Evolutionary conservation across 2,888 invertebrate genomes (phyloP).

Genomic region (Eristalinus sepulchralis): DNA sequence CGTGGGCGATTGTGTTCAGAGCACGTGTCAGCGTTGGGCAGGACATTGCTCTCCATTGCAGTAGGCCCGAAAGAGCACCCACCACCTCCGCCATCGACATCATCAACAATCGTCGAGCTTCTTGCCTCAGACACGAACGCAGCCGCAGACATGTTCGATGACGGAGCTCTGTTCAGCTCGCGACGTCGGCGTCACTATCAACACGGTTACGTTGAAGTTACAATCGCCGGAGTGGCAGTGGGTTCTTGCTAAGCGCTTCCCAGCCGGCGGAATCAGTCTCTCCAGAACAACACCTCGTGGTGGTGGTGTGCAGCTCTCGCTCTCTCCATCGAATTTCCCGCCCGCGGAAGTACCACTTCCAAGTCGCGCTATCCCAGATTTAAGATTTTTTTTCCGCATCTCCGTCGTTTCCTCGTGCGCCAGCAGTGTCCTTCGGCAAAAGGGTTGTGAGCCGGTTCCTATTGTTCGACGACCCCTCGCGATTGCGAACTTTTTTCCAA

Average conservation of each 20-base stretch:
- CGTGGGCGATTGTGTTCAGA: not conserved
- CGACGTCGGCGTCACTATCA: not conserved
- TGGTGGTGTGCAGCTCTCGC: slow-evolving; percentile 50
- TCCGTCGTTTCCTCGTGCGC: not conserved
- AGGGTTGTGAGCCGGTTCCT: slow-evolving; percentile 31
- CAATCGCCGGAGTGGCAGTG: slow-evolving; percentile 7
- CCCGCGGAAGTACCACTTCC: slow-evolving; percentile 11
- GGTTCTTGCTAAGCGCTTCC: slow-evolving; percentile 46
- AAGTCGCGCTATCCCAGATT: slow-evolving; percentile 24
- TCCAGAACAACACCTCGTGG: slow-evolving; percentile 59
- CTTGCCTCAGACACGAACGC: not conserved
- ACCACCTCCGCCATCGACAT: no score
- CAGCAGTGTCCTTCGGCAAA: no score
- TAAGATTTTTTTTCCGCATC: not conserved
- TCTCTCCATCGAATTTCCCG: not conserved
- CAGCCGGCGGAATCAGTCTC: slow-evolving; percentile 54
- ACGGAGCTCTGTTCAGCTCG: not conserved
- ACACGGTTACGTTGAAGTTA: slow-evolving; percentile 17
- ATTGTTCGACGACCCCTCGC: slow-evolving; percentile 25
- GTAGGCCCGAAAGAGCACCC: not conserved
- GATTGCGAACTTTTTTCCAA: not conserved
- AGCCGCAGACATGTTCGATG: slow-evolving; percentile 24
- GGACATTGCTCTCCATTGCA: not conserved
- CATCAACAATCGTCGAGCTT: slow-evolving; percentile 1
- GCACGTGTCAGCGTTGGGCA: slow-evolving; percentile 13